Evolutionary conservation across 2,888 invertebrate species (phyloP), one percentile per base, ranked within the genome.

Genomic region (Caradrina clavipalpis): DNA sequence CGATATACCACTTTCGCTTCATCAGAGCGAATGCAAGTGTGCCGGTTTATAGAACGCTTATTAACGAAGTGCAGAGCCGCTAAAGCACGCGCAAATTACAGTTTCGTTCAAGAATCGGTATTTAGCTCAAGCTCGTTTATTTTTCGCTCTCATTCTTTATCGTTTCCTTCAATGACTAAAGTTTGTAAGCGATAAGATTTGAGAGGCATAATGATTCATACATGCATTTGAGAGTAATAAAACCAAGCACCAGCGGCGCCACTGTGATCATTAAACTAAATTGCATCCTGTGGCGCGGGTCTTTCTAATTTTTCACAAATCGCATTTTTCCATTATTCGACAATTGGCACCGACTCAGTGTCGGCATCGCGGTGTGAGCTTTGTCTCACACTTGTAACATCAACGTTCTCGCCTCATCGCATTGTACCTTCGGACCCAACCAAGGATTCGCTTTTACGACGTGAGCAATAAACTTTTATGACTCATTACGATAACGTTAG

Each of bases 401-500:
- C 82, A 73, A 85, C 74, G 82, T 84, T 86, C 78, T 87, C 87
- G 87, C 85, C 82, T 85, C 87, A 84, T 83, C 83, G 76, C 82
- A 69, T 84, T 73, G 78, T 82, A 85, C 85, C 86, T 82, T 81
- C 81, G 65, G 85, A 90, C 87, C 88, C 86, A 89, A 89, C 85
- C 76, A 87, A 88, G 88, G 88, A 92, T 90, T 89, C 84, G 80
- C 86, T 89, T 93, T 93, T 93, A 94, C 89, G 91, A 93, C 80
- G 68, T 76, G 63, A 86, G 81, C 87, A 88, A 91, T 95, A 94
- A 94, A 93, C 81, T 90, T 94, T 94, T 92, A 94, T 86, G 86
- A 89, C 87, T 92, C 91, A 93, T 94, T 93, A 94, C 91, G 91
- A 92, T 92, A 92, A 90, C 89, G 89, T 87, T 91, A 89, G 88